Evolutionary conservation across 2,113 vertebrate genomes (phyloP).

Genomic region (Myrmecophaga tridactyla): DNA sequence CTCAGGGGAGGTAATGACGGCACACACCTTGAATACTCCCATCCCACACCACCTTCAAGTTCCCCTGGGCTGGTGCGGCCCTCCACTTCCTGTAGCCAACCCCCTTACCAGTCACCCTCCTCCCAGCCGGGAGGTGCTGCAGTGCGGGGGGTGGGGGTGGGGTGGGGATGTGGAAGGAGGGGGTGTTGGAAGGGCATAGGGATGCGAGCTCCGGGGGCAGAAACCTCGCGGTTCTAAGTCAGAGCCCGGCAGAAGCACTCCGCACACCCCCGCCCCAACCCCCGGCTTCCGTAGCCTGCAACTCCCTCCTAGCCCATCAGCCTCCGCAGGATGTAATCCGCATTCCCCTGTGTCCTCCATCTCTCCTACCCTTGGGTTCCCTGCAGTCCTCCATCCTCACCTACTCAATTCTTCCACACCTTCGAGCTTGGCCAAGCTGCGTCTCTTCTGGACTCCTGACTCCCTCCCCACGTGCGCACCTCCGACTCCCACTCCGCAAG

Average conservation of each 20-base stretch:
- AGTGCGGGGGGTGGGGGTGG: not conserved
- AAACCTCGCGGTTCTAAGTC: not conserved
- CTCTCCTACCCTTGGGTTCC: not conserved
- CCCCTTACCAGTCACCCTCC: not conserved
- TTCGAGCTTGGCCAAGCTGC: not conserved
- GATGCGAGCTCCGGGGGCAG: not conserved
- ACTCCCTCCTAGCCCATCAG: not conserved
- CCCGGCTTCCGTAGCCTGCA: not conserved
- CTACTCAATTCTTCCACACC: not conserved
- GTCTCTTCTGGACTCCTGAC: not conserved
- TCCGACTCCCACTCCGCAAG: not conserved
- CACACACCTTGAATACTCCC: conserved; percentile 39
- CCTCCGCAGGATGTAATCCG: conserved; percentile 50
- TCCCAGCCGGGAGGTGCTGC: conserved; percentile 55
- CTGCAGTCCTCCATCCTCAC: not conserved
- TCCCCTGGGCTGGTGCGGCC: not conserved
- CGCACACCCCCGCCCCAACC: conserved; percentile 39
- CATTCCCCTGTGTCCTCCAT: conserved; percentile 41
- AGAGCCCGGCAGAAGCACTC: not conserved
- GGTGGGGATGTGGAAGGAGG: not conserved
- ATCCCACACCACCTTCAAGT: not conserved
- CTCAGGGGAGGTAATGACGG: not conserved
- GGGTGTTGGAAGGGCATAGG: conserved; percentile 39
- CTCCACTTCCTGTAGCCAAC: conserved; percentile 51
- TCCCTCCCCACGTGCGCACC: conserved; percentile 59